Conservation (phyloP, 2,797 vertebrate species). For the Podarcis lilfordi region DNA sequence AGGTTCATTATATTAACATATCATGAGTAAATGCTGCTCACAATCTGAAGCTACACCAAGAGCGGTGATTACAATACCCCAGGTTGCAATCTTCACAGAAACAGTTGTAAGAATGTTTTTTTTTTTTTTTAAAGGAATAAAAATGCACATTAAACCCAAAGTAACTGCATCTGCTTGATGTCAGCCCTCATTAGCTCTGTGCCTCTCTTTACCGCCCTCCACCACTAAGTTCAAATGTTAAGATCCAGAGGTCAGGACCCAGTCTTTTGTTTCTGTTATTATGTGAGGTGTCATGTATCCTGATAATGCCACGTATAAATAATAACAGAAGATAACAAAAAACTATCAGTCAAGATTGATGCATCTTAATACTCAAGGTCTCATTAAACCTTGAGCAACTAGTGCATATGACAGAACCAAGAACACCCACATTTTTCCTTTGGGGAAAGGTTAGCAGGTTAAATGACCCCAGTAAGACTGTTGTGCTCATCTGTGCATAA, state of each 20-base stretch:
- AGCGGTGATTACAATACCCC: background rate
- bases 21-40: background rate
- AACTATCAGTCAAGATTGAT: background rate
- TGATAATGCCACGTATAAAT: background rate
- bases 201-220: background rate
- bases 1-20: background rate
- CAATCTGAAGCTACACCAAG: background rate
- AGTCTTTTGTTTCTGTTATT: background rate
- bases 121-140: background rate
- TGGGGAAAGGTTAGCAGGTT: background rate
- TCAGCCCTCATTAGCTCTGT: background rate
- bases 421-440: background rate
- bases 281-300: background rate
- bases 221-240: background rate
- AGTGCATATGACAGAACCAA: background rate
- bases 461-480: background rate
- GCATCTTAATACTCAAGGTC: background rate
- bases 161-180: background rate
- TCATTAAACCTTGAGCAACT: background rate
- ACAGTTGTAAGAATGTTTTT: background rate
- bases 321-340: background rate
- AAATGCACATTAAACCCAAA: background rate
- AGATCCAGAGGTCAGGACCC: background rate
- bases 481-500: background rate
- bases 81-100: background rate